Conservation (phyloP, 2,113 vertebrate genomes). For the Strigops habroptila region DNA sequence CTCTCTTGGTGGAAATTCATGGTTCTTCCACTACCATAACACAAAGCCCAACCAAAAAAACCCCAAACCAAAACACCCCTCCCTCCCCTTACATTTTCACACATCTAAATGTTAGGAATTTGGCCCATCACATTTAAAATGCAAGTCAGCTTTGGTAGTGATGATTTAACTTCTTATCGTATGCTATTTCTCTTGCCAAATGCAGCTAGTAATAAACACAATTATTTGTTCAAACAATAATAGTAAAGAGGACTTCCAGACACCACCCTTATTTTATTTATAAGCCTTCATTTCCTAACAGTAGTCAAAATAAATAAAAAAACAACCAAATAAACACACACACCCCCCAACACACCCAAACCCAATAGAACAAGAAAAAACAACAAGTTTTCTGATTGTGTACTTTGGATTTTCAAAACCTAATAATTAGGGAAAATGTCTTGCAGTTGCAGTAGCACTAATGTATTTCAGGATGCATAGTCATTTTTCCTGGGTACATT, state of each 20-base stretch:
- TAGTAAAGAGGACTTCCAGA: not conserved
- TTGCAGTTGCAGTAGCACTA: not conserved
- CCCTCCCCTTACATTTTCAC: not conserved
- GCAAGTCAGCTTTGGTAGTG: not conserved
- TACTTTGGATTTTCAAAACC: not conserved
- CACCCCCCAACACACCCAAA: not conserved
- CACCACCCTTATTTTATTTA: not conserved
- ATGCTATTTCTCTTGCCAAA: not conserved
- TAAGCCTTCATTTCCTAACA: not conserved
- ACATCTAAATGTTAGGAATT: not conserved
- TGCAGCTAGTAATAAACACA: not conserved
- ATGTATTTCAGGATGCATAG: not conserved
- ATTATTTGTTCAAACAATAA: not conserved
- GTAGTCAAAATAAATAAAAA: not conserved
- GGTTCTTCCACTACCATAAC: not conserved
- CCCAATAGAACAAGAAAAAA: not conserved
- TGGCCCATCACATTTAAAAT: not conserved
- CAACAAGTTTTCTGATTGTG: not conserved
- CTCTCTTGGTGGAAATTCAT: not conserved
- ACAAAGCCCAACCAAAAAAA: not conserved
- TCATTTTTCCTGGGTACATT: not conserved
- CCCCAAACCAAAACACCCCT: not conserved
- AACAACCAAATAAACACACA: not conserved
- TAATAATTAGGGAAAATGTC: not conserved
- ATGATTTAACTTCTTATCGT: not conserved